These are phyloP conservation scores for Siderastrea siderea DNA, from an alignment of 92 coral and sea anemone genomes.

Conservation along the genomic window DNA sequence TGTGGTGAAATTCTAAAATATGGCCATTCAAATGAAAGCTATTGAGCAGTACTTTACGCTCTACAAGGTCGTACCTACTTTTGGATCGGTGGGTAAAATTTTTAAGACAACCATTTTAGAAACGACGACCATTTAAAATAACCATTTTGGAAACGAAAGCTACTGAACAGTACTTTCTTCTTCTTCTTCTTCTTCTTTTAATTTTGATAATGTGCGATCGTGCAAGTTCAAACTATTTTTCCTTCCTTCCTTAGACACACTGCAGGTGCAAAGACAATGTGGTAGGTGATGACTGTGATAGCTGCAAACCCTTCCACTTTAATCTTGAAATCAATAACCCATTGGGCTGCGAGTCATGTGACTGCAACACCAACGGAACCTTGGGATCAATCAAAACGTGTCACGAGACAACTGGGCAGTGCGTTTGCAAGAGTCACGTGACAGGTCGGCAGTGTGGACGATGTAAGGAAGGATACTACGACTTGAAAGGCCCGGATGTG, in stretches of 20 bases:
- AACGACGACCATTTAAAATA: no score
- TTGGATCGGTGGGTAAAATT: no score
- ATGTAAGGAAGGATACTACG: slow-evolving; percentile 82
- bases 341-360: slow-evolving; percentile 86
- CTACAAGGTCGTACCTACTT: not conserved
- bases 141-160: not conserved
- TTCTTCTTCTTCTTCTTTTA: not conserved
- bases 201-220: not conserved
- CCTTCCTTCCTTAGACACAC: slow-evolving; percentile 61
- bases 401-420: slow-evolving; percentile 82
- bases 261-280: slow-evolving; percentile 95
- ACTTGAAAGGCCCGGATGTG: slow-evolving; percentile 65
- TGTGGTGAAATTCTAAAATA: not conserved
- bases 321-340: slow-evolving; percentile 83
- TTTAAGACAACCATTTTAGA: no score
- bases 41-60: no score
- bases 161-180: not conserved
- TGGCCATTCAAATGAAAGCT: not conserved
- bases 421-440: slow-evolving; percentile 92
- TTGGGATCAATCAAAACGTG: slow-evolving; percentile 85
- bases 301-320: slow-evolving; percentile 84
- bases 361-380: slow-evolving; percentile 88
- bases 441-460: slow-evolving; percentile 80
- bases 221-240: not conserved
- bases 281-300: slow-evolving; percentile 85